Percentiles rank a stretch among this genome's conserved stretches.
These are phyloP conservation scores for Onychorhynchus coronatus DNA, from an alignment of 2,113 vertebrate genomes.

Conservation along the genomic window DNA sequence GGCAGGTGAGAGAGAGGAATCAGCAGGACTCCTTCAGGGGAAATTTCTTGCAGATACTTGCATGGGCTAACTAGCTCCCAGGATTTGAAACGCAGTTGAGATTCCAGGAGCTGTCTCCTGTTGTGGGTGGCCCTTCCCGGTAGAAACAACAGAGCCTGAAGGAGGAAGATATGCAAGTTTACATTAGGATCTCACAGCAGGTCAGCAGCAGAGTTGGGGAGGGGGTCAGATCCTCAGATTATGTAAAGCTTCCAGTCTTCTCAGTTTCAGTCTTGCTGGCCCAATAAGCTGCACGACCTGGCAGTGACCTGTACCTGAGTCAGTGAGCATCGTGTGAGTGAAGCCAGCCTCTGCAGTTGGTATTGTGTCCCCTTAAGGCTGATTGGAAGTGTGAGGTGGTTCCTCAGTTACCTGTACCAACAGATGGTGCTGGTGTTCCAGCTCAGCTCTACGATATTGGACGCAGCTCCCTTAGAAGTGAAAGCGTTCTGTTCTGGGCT, in stretches of 20 bases:
- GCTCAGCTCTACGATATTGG: not conserved
- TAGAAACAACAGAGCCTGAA: not conserved
- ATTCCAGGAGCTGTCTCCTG: not conserved
- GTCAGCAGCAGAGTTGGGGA: not conserved
- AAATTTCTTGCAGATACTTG: not conserved
- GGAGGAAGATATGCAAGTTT: not conserved
- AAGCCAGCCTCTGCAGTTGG: not conserved
- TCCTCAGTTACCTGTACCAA: not conserved
- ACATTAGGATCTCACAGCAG: not conserved
- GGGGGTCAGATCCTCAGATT: not conserved
- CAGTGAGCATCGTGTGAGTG: not conserved
- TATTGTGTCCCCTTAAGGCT: too few species aligned
- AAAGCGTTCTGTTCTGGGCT: not conserved
- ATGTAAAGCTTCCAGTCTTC: not conserved
- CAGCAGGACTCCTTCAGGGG: not conserved
- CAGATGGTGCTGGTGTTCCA: conserved; percentile 11
- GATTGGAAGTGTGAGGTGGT: not conserved
- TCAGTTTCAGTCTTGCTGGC: not conserved
- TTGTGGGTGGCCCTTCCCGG: not conserved
- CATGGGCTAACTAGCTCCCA: not conserved
- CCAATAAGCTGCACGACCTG: not conserved
- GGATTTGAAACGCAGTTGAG: not conserved
- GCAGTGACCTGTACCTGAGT: not conserved
- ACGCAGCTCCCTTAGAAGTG: not conserved
- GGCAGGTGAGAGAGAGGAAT: not conserved